phyloP scores from a whole-genome alignment of 2,888 invertebrate genomes.

The Eucera pruinosa region DNA sequence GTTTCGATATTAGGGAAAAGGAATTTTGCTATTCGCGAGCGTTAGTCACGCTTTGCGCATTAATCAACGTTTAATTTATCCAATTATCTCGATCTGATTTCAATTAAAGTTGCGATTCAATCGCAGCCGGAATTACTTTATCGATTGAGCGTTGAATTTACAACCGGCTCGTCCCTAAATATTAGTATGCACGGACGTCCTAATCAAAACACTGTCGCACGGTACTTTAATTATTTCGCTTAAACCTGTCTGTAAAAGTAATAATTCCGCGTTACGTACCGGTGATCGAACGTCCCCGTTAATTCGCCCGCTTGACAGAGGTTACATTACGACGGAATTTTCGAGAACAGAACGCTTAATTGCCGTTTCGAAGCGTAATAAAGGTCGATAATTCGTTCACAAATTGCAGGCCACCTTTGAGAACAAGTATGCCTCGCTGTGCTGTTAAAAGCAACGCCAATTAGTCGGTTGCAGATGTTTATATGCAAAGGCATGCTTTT shows the following conservation, averaged over 20 bases:
- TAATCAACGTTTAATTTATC: constrained; percentile 53
- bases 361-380: constrained; percentile 52
- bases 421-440: neutral
- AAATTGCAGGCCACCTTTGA: constrained; percentile 40
- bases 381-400: constrained; percentile 42
- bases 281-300: constrained; percentile 45
- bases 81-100: constrained; percentile 39
- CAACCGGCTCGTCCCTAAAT: constrained; percentile 27
- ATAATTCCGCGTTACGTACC: constrained; percentile 52
- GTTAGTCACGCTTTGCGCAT: constrained; percentile 19
- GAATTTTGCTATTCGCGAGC: neutral
- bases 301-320: constrained; percentile 39
- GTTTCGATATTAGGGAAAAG: neutral
- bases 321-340: constrained; percentile 48
- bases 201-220: constrained; percentile 46
- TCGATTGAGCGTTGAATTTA: constrained; percentile 36
- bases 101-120: constrained; percentile 53
- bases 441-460: constrained; percentile 35
- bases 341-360: constrained; percentile 49
- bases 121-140: constrained; percentile 43
- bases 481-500: no score
- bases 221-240: constrained; percentile 55
- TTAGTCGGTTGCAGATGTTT: constrained; percentile 25
- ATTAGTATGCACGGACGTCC: constrained; percentile 26
- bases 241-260: constrained; percentile 53